phyloP scores from a whole-genome alignment of 1,140 invertebrate species.

The Bombus pyrosoma region DNA sequence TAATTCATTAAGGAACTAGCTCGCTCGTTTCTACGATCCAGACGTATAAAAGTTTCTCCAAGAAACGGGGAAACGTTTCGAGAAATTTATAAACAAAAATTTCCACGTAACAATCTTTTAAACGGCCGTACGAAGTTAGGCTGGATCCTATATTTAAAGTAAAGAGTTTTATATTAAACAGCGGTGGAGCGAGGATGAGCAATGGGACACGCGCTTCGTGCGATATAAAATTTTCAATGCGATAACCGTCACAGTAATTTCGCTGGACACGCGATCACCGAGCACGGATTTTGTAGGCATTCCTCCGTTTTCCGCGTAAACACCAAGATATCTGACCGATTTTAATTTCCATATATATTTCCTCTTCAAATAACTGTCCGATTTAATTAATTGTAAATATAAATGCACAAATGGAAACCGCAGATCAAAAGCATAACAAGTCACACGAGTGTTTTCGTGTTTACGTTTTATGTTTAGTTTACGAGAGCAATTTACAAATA shows the following conservation, averaged over 20 bases:
- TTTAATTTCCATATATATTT: neutral
- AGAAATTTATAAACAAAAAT: slow-evolving; percentile 2
- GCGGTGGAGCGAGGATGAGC: neutral
- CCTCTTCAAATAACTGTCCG: neutral
- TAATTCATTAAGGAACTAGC: too few relatives aligned
- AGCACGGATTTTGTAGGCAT: neutral
- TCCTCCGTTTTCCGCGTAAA: neutral
- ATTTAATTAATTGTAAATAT: neutral
- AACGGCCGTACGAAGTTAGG: neutral
- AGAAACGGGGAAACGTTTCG: neutral
- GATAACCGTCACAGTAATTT: slow-evolving; percentile 8
- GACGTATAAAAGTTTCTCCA: neutral
- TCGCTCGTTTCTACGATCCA: neutral
- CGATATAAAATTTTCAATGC: slow-evolving; percentile 14
- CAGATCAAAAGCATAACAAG: neutral
- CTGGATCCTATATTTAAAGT: slow-evolving; percentile 2
- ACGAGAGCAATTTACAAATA: neutral
- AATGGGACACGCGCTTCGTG: neutral
- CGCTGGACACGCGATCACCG: neutral
- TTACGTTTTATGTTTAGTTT: neutral
- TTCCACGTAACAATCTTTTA: neutral
- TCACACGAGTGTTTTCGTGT: neutral
- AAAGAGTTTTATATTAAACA: slow-evolving; percentile 21
- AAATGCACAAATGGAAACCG: too few relatives aligned
- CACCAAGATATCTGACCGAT: too few relatives aligned